Base-by-base conservation (phyloP, 1,140 invertebrate genomes). In the Temnothorax nylanderi region DNA sequence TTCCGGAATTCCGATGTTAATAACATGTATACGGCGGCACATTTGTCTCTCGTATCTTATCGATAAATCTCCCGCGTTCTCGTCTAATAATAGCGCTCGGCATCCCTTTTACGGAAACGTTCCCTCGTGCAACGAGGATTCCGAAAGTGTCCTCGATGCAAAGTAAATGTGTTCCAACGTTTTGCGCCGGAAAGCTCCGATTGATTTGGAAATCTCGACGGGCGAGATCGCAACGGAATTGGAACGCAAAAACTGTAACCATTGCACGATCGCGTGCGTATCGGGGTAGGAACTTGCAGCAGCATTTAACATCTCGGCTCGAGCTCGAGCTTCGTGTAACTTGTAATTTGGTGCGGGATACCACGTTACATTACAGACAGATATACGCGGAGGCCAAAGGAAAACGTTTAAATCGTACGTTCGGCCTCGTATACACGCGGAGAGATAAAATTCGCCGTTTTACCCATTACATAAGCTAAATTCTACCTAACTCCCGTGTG, bases 271-370 rank as follows among this genome's bases (percentile, higher is more conserved):
- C 80, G 80, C 80, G 80, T 84, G 80, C 69, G 80, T 21, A 74
- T 82, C 67, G 51, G 21, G 21, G 18, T 47, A 47, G 41, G 60
- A 82, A 82, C 18, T 60, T 56, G 77, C 60, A 51, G 78, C 78
- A 51, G 64, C 49, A 56, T 80, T 80, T 80, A 81, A 56, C 77
- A 69, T 81, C 77, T 37, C 47, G 44, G 44, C 32, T n/a, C 16
- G 21, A 3, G 56, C n/a, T n/a, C 21, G 78, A 34, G 67, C 65
- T 82, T 74, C 80, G 67, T 74, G 80, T 75, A 84, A 49, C 69
- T 72, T 84, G 80, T 74, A 82, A 75, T 84, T 84, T 84, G 41
- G 67, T 18, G 26, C 26, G 37, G 67, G 37, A 44, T 72, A 82
- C 51, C 37, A 13, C 51, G 26, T 81, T 81, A 67, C 16, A 54